Evolutionary conservation across 2,888 invertebrate genomes (phyloP).

Genomic region (Orthosia cruda): DNA sequence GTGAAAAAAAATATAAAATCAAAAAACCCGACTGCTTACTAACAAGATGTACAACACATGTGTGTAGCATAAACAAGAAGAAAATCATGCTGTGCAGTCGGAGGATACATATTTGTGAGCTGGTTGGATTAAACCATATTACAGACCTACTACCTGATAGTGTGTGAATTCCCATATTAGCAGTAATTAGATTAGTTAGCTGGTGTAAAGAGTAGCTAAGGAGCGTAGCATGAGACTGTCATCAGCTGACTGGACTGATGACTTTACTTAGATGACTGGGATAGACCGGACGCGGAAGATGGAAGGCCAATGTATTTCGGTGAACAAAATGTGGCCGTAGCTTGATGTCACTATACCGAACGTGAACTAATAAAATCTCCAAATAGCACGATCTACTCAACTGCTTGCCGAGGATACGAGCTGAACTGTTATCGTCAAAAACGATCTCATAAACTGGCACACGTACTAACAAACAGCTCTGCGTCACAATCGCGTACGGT

Average conservation of each 20-base stretch:
- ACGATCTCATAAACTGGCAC: conserved; percentile 35
- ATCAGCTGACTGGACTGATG: too few species aligned
- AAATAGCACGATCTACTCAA: neutral
- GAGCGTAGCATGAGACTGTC: neutral
- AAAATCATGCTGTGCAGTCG: too few species aligned
- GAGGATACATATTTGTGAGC: too few species aligned
- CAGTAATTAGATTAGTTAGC: neutral
- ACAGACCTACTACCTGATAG: too few species aligned
- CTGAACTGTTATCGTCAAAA: conserved; percentile 19
- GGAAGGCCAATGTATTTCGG: neutral
- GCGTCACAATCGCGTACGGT: conserved; percentile 21
- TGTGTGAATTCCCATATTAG: too few species aligned
- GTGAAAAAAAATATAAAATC: too few species aligned
- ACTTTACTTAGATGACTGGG: too few species aligned
- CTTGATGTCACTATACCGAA: neutral
- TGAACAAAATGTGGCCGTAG: neutral
- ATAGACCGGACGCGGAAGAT: too few species aligned
- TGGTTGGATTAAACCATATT: too few species aligned
- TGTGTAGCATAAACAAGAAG: too few species aligned
- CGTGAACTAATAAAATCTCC: neutral
- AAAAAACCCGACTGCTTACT: too few species aligned
- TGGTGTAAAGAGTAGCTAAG: neutral
- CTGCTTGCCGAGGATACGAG: neutral
- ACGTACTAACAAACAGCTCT: conserved; percentile 38
- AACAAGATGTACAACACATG: too few species aligned